phyloP scores from a whole-genome alignment of 92 coral and sea anemone species.

The Umimayanthus kanabou region DNA sequence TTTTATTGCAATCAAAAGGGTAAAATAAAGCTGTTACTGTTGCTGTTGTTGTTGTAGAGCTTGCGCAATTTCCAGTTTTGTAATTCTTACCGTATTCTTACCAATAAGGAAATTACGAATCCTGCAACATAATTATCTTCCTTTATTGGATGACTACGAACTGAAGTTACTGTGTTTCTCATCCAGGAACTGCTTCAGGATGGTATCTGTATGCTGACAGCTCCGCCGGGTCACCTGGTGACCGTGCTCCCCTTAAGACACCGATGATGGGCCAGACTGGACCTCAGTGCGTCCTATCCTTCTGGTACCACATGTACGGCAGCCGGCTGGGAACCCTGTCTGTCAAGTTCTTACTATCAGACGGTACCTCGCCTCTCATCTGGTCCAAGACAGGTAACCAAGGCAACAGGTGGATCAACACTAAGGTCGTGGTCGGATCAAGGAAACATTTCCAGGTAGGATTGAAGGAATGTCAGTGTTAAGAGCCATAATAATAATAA shows the following conservation, averaged over 20 bases:
- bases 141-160: too few relatives aligned
- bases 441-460: slow-evolving; percentile 86
- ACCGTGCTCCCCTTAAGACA: slow-evolving; percentile 78
- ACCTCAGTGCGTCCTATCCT: slow-evolving; percentile 81
- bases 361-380: slow-evolving; percentile 67
- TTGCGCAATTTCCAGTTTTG: too few relatives aligned
- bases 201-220: slow-evolving; percentile 95
- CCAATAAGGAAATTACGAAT: too few relatives aligned
- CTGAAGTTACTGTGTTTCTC: neutral
- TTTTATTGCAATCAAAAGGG: too few relatives aligned
- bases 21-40: too few relatives aligned
- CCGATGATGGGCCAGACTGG: slow-evolving; percentile 89
- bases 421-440: slow-evolving; percentile 76
- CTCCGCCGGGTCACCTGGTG: slow-evolving; percentile 74
- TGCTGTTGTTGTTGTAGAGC: too few relatives aligned
- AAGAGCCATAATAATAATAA: too few relatives aligned
- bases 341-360: slow-evolving; percentile 66
- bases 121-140: too few relatives aligned
- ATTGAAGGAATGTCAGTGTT: too few relatives aligned
- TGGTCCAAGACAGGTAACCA: slow-evolving; percentile 92
- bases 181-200: slow-evolving; percentile 73
- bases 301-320: slow-evolving; percentile 99
- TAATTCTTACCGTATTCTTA: too few relatives aligned
- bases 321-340: slow-evolving; percentile 77
- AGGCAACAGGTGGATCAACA: slow-evolving; percentile 75